phyloP scores from a whole-genome alignment of 1,140 invertebrate species.

The Zophobas morio region DNA sequence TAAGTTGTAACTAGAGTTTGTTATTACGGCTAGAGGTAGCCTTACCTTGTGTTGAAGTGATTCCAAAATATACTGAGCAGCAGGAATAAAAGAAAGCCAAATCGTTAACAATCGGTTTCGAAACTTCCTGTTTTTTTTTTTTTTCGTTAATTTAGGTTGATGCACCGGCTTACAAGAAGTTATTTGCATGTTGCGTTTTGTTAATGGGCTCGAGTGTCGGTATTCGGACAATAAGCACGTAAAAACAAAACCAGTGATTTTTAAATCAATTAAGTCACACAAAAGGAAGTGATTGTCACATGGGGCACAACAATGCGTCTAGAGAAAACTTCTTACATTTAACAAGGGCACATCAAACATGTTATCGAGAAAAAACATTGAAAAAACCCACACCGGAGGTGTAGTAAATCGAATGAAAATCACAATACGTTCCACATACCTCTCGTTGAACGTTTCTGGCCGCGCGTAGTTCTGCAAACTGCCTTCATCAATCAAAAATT shows the following conservation, averaged over 20 bases:
- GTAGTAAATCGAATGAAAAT: constrained; percentile 29
- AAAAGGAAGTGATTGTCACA: constrained; percentile 65
- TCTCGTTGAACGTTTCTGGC: constrained; percentile 96
- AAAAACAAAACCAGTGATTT: constrained; percentile 48
- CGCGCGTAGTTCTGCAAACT: constrained; percentile 97
- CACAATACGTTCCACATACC: constrained; percentile 76
- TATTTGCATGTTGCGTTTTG: constrained; percentile 35
- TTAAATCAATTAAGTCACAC: constrained; percentile 56
- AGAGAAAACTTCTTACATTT: constrained; percentile 57
- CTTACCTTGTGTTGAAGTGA: constrained; percentile 98
- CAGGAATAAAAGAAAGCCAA: constrained; percentile 71
- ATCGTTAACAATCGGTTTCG: constrained; percentile 43
- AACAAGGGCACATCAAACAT: constrained; percentile 52
- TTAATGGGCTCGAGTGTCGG: not conserved
- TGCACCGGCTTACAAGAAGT: constrained; percentile 35
- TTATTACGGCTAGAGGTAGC: constrained; percentile 60
- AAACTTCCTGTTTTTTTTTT: constrained; percentile 1
- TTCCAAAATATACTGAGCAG: constrained; percentile 97
- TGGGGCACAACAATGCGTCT: constrained; percentile 87
- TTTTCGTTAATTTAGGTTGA: constrained; percentile 32
- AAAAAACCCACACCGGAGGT: constrained; percentile 37
- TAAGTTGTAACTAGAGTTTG: constrained; percentile 28
- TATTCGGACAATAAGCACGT: constrained; percentile 39
- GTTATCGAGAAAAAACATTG: constrained; percentile 37
- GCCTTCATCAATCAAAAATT: constrained; percentile 97